Evolutionary conservation across 2,888 invertebrate species (phyloP).

Genomic region (Stramonita haemastoma): DNA sequence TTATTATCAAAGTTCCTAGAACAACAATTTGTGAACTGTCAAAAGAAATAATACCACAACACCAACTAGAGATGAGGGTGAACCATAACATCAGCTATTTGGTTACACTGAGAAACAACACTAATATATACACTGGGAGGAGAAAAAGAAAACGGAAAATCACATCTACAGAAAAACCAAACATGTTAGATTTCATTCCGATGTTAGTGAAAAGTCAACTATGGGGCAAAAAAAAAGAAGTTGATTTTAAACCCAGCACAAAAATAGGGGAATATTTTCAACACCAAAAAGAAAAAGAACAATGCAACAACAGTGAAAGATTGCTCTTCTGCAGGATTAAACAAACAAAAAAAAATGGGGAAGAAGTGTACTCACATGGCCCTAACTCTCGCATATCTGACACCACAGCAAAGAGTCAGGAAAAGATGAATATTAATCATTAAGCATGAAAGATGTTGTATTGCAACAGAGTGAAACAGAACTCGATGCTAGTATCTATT

Average conservation of each 20-base stretch:
- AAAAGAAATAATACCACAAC: no score
- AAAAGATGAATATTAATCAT: slow-evolving; percentile 4
- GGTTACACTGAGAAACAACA: not conserved
- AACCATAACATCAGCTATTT: no score
- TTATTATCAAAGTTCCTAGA: no score
- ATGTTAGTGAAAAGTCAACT: not conserved
- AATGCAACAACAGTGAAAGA: slow-evolving; percentile 29
- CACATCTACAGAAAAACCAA: not conserved
- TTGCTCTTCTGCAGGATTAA: not conserved
- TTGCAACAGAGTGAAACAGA: no score
- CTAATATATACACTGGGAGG: not conserved
- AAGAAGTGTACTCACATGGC: slow-evolving; percentile 72
- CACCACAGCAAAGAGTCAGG: not conserved
- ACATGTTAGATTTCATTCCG: not conserved
- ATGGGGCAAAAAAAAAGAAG: not conserved
- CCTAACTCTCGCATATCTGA: slow-evolving; percentile 74
- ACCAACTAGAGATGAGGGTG: no score
- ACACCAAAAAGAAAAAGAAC: not conserved
- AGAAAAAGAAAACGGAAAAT: not conserved
- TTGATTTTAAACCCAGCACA: not conserved
- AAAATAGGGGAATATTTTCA: not conserved
- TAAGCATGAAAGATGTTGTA: not conserved
- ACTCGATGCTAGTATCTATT: no score
- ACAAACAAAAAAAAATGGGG: not conserved
- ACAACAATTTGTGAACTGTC: no score